Evolutionary conservation across 2,113 vertebrate genomes (phyloP).

Genomic region (Opisthocomus hoazin): DNA sequence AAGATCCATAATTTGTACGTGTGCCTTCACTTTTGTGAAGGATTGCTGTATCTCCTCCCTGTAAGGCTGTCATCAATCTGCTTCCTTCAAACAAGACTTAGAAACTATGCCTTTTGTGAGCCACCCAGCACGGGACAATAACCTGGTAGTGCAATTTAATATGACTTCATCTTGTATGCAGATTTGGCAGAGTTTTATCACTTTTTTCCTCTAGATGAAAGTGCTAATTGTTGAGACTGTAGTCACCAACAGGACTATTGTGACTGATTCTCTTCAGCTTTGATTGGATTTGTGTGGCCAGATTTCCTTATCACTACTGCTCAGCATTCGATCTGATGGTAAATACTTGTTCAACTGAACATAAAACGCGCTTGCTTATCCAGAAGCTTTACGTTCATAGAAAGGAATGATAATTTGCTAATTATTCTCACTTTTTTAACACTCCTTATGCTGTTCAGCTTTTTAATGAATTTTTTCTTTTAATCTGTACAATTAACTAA

Average conservation of each 20-base stretch:
- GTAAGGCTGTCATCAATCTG: neutral
- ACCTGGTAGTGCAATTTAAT: neutral
- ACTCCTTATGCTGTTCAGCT: neutral
- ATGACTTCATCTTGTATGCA: neutral
- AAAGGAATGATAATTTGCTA: slow-evolving; percentile 46
- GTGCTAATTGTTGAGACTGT: neutral
- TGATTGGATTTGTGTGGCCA: slow-evolving; percentile 21
- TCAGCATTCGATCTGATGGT: slow-evolving; percentile 39
- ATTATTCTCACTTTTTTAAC: slow-evolving; percentile 33
- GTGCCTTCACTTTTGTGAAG: neutral
- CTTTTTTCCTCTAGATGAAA: neutral
- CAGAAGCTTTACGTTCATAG: slow-evolving; percentile 30
- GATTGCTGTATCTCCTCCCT: neutral
- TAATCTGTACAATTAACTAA: slow-evolving; percentile 19
- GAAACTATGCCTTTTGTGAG: neutral
- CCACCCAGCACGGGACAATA: neutral
- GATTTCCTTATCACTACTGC: neutral
- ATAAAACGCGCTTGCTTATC: slow-evolving; percentile 37
- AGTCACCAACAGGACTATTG: neutral
- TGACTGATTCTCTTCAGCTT: slow-evolving; percentile 5
- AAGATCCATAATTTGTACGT: neutral
- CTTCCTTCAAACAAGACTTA: neutral
- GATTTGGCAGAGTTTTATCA: neutral
- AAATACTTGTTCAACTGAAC: slow-evolving; percentile 46
- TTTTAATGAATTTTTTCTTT: slow-evolving; percentile 16